Conservation (phyloP, 2,888 invertebrate genomes). For the Cryptops parisi region DNA sequence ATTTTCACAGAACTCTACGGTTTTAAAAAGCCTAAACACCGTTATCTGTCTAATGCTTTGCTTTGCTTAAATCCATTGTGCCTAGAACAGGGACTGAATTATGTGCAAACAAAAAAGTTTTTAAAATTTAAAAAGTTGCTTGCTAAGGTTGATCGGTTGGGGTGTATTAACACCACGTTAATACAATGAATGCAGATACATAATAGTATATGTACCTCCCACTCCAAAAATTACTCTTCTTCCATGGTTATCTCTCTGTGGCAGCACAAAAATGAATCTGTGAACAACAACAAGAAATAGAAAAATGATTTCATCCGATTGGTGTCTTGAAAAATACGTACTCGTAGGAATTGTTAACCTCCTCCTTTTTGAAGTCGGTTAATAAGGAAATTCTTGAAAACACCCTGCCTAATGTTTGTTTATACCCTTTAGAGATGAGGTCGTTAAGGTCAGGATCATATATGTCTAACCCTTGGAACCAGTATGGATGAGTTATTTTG, state of each 20-base stretch:
- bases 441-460: slow-evolving; percentile 53
- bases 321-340: background rate
- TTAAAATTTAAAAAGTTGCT: too few species aligned
- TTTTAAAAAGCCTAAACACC: too few species aligned
- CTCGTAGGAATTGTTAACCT: background rate
- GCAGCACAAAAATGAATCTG: slow-evolving; percentile 63
- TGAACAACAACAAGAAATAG: slow-evolving; percentile 23
- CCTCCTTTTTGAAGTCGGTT: background rate
- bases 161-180: too few species aligned
- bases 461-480: slow-evolving; percentile 58
- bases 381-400: background rate
- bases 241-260: slow-evolving; percentile 55
- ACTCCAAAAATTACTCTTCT: slow-evolving; percentile 59
- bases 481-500: slow-evolving; percentile 59
- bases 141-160: too few species aligned
- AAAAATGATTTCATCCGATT: too few species aligned
- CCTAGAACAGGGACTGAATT: too few species aligned
- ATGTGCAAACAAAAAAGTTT: too few species aligned
- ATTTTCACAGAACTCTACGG: too few species aligned
- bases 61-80: too few species aligned
- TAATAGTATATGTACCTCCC: slow-evolving; percentile 55
- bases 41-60: too few species aligned
- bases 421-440: slow-evolving; percentile 52
- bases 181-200: background rate
- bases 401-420: background rate